phyloP scores from a whole-genome alignment of 2,797 vertebrate genomes.

The Aldrovandia affinis region DNA sequence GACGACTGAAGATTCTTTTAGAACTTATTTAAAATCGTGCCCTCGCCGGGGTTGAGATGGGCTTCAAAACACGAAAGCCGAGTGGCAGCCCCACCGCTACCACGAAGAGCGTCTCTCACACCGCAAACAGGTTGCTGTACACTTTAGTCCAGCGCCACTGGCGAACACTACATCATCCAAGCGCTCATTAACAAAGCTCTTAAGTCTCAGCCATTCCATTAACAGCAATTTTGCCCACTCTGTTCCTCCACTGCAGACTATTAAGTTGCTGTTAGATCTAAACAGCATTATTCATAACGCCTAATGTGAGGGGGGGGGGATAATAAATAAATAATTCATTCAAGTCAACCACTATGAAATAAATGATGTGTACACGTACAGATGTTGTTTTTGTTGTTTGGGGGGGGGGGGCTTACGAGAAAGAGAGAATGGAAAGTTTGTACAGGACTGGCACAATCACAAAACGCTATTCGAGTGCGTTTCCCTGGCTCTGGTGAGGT shows the following conservation, averaged over 20 bases:
- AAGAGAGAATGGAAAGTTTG: neutral
- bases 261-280: constrained; percentile 8
- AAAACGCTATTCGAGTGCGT: neutral
- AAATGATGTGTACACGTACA: neutral
- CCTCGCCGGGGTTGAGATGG: neutral
- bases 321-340: neutral
- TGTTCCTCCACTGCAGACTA: neutral
- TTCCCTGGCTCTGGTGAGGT: neutral
- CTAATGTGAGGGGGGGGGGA: neutral
- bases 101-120: neutral
- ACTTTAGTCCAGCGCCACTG: neutral
- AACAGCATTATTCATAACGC: constrained; percentile 9
- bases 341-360: constrained; percentile 3
- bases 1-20: neutral
- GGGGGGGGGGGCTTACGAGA: neutral
- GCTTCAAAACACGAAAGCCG: neutral
- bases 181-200: neutral
- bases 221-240: constrained; percentile 5
- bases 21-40: neutral
- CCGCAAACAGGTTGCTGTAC: neutral
- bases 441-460: neutral
- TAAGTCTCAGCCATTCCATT: constrained; percentile 12
- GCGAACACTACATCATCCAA: neutral
- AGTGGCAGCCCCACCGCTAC: neutral
- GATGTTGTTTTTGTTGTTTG: neutral